phyloP scores from a whole-genome alignment of 1,140 invertebrate genomes.

The Acromyrmex charruanus region DNA sequence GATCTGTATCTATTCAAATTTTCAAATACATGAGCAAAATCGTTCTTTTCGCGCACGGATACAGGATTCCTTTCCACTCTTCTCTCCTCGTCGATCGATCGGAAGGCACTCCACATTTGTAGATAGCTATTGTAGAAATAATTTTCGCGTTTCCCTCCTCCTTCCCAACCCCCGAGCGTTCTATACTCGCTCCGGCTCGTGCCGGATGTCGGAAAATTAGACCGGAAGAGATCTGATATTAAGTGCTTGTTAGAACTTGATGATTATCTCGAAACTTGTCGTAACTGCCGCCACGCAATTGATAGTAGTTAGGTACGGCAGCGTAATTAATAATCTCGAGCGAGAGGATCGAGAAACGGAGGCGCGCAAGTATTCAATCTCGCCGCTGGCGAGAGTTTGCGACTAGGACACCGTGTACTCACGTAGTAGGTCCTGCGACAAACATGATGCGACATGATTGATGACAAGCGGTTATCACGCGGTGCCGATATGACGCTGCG shows the following conservation, averaged over 20 bases:
- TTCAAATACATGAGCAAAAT: too few species aligned
- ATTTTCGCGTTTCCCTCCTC: neutral
- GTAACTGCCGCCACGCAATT: conserved; percentile 17
- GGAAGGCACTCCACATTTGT: too few species aligned
- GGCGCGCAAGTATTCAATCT: conserved; percentile 44
- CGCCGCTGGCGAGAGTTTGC: conserved; percentile 4
- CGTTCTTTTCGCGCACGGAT: too few species aligned
- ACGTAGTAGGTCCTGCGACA: conserved; percentile 6
- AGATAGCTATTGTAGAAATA: neutral
- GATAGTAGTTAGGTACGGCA: conserved; percentile 18
- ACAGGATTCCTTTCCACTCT: neutral
- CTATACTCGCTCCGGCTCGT: neutral
- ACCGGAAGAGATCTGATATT: conserved; percentile 50
- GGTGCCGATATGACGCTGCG: conserved; percentile 24
- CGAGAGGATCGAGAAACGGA: conserved; percentile 38
- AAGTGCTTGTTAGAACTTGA: conserved; percentile 47
- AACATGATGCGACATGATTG: conserved; percentile 53
- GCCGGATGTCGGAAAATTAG: conserved; percentile 40
- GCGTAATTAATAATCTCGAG: conserved; percentile 65
- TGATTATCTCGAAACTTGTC: conserved; percentile 49
- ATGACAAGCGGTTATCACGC: conserved; percentile 47
- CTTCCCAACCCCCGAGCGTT: too few species aligned
- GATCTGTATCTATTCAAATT: too few species aligned
- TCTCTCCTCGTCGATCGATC: neutral
- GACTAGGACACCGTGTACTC: neutral